Conservation (phyloP, 2,113 vertebrate genomes). For the Thryonomys swinderianus region DNA sequence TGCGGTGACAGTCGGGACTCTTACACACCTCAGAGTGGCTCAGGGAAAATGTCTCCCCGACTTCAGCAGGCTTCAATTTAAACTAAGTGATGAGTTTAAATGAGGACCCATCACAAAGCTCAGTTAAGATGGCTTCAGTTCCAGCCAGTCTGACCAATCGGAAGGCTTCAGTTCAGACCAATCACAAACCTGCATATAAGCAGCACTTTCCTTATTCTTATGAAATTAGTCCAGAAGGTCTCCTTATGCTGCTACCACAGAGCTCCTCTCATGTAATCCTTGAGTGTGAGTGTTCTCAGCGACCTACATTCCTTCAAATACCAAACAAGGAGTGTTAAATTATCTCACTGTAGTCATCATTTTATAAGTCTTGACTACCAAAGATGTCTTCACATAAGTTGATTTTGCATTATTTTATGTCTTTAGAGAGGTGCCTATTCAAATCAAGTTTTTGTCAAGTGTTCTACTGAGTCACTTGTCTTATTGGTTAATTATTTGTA, state of each 20-base stretch:
- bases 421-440: background rate
- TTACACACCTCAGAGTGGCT: background rate
- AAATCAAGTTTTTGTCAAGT: background rate
- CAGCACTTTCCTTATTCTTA: background rate
- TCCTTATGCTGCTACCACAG: background rate
- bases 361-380: background rate
- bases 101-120: background rate
- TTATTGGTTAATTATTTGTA: background rate
- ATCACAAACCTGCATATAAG: background rate
- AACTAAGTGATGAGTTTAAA: background rate
- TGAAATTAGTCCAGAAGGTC: background rate
- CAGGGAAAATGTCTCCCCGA: background rate
- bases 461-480: background rate
- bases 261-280: background rate
- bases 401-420: slow-evolving; percentile 2
- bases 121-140: background rate
- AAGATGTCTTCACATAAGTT: background rate
- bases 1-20: background rate
- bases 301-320: background rate
- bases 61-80: background rate
- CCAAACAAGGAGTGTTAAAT: background rate
- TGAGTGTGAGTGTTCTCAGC: background rate
- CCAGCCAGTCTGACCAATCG: background rate
- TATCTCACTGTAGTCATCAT: background rate
- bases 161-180: background rate